phyloP scores from a whole-genome alignment of 2,113 vertebrate genomes.

The Cryptotis parvus region DNA sequence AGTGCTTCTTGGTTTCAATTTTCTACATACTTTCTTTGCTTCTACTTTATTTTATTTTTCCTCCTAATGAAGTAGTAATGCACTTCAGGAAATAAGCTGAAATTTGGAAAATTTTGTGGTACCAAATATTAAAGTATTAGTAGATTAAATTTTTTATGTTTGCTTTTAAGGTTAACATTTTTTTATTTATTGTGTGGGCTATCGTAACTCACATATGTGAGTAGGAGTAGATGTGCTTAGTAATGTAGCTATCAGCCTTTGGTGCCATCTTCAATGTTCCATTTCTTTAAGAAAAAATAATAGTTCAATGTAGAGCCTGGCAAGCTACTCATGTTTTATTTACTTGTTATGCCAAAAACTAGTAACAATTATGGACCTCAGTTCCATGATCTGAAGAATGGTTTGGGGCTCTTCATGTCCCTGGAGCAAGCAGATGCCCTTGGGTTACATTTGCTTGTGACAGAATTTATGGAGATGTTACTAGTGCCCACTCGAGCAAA shows the following conservation, averaged over 20 bases:
- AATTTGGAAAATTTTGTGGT: neutral
- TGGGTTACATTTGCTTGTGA: no score
- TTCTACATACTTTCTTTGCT: neutral
- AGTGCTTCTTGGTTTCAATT: neutral
- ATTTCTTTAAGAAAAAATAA: slow-evolving; percentile 65
- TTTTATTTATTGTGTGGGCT: neutral
- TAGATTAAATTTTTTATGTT: neutral
- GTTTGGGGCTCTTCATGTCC: no score
- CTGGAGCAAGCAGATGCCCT: no score
- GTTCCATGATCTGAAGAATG: no score
- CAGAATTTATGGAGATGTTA: no score
- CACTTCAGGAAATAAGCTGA: neutral
- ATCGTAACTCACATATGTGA: neutral
- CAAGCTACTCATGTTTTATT: no score
- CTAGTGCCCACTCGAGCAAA: no score
- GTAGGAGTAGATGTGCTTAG: neutral
- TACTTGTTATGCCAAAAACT: no score
- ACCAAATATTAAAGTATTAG: neutral
- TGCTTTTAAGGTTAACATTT: neutral
- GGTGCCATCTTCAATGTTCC: slow-evolving; percentile 11
- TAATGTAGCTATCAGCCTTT: neutral
- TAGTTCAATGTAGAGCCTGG: slow-evolving; percentile 19
- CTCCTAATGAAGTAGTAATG: no score
- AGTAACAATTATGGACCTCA: no score
- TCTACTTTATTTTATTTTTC: neutral